Conservation (phyloP, 2,113 vertebrate species). For the Alligator mississippiensis region DNA sequence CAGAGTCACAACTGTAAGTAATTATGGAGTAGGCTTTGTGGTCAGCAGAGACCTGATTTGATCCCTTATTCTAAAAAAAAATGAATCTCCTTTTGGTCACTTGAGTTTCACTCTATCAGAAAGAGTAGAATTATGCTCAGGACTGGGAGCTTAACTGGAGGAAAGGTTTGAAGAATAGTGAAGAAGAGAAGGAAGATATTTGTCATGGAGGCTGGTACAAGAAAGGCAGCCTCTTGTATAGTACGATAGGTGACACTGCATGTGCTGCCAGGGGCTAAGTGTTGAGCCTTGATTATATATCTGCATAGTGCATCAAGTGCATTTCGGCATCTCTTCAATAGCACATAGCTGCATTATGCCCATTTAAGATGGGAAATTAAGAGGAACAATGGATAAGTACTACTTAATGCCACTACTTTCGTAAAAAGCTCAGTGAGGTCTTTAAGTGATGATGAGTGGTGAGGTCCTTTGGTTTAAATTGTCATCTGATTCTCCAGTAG, state of each 20-base stretch:
- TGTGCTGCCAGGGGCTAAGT: background rate
- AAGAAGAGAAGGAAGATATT: background rate
- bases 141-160: background rate
- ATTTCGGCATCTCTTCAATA: background rate
- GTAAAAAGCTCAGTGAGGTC: background rate
- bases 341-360: rapidly evolving
- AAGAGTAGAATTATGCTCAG: background rate
- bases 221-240: background rate
- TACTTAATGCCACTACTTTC: background rate
- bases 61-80: background rate
- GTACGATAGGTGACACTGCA: background rate
- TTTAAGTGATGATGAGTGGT: background rate
- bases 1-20: background rate
- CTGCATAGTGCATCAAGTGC: background rate
- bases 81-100: background rate
- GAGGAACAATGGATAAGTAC: background rate
- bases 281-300: background rate
- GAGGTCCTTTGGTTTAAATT: background rate
- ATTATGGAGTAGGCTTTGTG: background rate
- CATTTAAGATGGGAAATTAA: background rate
- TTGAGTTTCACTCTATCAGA: background rate
- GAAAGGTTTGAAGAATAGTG: background rate
- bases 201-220: background rate
- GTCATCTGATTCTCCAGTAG: background rate
- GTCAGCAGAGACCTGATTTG: background rate